Evolutionary conservation across 2,797 vertebrate genomes (phyloP).

Genomic region (Chaunax sp.): DNA sequence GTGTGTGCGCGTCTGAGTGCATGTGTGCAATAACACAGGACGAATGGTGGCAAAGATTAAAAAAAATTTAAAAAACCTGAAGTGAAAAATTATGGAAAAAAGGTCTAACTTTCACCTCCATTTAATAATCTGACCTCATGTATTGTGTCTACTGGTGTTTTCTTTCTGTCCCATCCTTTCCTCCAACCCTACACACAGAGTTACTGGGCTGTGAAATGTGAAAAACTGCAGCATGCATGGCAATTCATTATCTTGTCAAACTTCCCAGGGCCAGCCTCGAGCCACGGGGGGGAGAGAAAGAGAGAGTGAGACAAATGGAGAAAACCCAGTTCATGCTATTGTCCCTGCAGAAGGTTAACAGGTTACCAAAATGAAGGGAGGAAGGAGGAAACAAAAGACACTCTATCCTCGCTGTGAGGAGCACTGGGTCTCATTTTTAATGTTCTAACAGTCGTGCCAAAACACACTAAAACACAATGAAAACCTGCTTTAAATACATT

Average conservation of each 20-base stretch:
- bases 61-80: not conserved
- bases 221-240: slow-evolving; percentile 81
- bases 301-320: slow-evolving; percentile 2
- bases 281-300: slow-evolving; percentile 21
- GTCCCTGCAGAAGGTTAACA: slow-evolving; percentile 48
- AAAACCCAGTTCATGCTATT: slow-evolving; percentile 26
- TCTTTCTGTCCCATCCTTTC: slow-evolving; percentile 11
- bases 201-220: slow-evolving; percentile 83
- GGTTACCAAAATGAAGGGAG: slow-evolving; percentile 36
- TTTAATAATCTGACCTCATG: slow-evolving; percentile 15
- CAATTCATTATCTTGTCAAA: slow-evolving; percentile 86
- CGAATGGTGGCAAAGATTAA: slow-evolving; percentile 8
- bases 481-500: no score
- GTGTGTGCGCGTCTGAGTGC: slow-evolving; percentile 24
- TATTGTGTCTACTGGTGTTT: slow-evolving; percentile 48
- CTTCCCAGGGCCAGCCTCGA: slow-evolving; percentile 69
- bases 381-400: slow-evolving; percentile 10
- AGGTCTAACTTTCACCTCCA: slow-evolving; percentile 35
- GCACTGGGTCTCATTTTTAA: no score
- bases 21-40: slow-evolving; percentile 1
- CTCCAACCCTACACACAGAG: slow-evolving; percentile 58
- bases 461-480: no score
- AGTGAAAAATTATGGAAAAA: slow-evolving; percentile 1
- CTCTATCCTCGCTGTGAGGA: no score
- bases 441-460: no score